Evolutionary conservation across 2,113 vertebrate species (phyloP), one percentile per base, ranked within the genome.

Genomic region (Diadophis punctatus): DNA sequence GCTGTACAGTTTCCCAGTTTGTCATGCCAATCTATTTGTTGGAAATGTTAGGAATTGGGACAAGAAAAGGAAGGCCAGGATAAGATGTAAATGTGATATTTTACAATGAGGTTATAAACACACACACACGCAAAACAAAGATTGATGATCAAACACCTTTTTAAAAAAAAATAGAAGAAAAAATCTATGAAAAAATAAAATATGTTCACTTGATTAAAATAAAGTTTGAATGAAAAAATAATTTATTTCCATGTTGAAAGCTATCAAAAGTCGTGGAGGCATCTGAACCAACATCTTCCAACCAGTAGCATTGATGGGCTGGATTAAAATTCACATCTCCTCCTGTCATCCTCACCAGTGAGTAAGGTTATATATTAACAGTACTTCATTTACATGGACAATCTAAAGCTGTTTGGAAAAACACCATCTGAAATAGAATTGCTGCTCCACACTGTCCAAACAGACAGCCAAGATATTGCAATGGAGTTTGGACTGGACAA

Each of bases 1-100:
- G 30, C 60, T 68, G 60, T 10, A 68, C 30, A 0, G 2, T 90
- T 93, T 93, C 95, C 48, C 91, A 90, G 90, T 23, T 9, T 91
- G 91, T 91, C 94, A 92, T 90, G 89, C 84, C 8, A 0, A 91
- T 55, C 11, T 91, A 93, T 25, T 94, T 87, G 63, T 89, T 86
- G 94, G 93, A 93, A 91, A 80, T 92, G 90, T 88, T 94, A 93
- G 92, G 91, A 93, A 92, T 39, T 91, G 92, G 87, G 87, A 60
- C 30, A 60, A 49, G 34, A 34, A 46, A 58, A 43, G 48, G 87
- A 6, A 23, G 39, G n/a, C 14, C 84, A 90, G 90, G 90, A 94
- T 58, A 86, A 94, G 91, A 93, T 49, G 95, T 94, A n/a, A 58
- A 86, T 80, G 68, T 23, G n/a, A 58, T 0, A 85, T 90, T 94